Evolutionary conservation across 2,113 vertebrate species (phyloP).

Genomic region (Halcyon malimbica): DNA sequence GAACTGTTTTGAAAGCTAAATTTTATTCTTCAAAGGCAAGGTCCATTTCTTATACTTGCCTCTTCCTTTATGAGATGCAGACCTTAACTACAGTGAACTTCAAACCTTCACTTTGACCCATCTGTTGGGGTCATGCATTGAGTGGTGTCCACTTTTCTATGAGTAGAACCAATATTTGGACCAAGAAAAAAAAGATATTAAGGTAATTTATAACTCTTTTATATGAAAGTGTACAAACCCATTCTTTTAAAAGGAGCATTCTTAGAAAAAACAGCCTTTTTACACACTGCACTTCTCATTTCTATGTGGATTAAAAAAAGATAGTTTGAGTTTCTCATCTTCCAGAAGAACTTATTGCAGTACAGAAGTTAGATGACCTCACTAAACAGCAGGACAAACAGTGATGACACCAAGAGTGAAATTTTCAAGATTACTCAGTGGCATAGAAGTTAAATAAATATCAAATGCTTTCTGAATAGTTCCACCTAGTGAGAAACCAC

Average conservation of each 20-base stretch:
- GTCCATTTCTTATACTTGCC: not conserved
- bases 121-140: not conserved
- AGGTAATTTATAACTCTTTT: not conserved
- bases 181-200: not conserved
- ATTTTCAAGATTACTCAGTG: not conserved
- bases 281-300: not conserved
- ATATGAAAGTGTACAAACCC: not conserved
- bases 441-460: constrained; percentile 19
- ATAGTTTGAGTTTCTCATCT: not conserved
- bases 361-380: not conserved
- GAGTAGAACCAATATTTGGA: not conserved
- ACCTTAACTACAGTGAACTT: not conserved
- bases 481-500: not conserved
- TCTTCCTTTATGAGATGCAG: not conserved
- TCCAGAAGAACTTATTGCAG: not conserved
- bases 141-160: not conserved
- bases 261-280: not conserved
- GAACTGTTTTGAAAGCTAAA: not conserved
- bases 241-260: not conserved
- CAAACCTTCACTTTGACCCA: not conserved
- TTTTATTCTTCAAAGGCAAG: not conserved
- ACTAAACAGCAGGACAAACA: not conserved
- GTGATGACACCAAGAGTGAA: not conserved
- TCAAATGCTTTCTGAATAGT: not conserved
- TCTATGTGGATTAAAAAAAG: not conserved